Conservation (phyloP, 2,113 vertebrate species). For the Prinia subflava region DNA sequence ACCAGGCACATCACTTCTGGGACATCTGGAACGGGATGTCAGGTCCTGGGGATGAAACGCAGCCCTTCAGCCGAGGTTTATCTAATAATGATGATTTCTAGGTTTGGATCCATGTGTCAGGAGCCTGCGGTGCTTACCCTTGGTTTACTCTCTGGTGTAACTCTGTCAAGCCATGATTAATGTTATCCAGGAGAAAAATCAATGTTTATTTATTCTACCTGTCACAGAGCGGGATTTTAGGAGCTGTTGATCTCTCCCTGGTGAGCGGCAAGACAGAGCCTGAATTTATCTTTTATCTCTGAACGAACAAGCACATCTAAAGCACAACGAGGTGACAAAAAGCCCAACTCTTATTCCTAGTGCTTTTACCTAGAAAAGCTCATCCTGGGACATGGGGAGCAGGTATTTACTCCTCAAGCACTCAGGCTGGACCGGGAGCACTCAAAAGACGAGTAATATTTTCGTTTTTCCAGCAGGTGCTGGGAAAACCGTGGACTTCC, state of each 20-base stretch:
- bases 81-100: not conserved
- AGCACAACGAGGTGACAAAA: fast-evolving
- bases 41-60: not conserved
- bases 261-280: fast-evolving
- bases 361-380: not conserved
- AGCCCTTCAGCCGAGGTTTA: not conserved
- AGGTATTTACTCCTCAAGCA: not conserved
- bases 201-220: not conserved
- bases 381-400: not conserved
- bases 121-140: fast-evolving
- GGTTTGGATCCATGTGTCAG: not conserved
- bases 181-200: constrained; percentile 17
- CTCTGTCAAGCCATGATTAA: constrained; percentile 33
- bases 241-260: not conserved
- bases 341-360: not conserved
- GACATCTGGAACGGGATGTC: not conserved
- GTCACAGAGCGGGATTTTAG: not conserved
- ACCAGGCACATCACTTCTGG: fast-evolving
- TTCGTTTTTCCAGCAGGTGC: not conserved
- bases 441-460: not conserved
- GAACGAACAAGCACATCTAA: not conserved
- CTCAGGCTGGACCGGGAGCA: not conserved
- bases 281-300: not conserved
- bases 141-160: not conserved
- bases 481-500: not conserved